phyloP scores from a whole-genome alignment of 2,797 vertebrate species.

The Sebastes hopkinsi region DNA sequence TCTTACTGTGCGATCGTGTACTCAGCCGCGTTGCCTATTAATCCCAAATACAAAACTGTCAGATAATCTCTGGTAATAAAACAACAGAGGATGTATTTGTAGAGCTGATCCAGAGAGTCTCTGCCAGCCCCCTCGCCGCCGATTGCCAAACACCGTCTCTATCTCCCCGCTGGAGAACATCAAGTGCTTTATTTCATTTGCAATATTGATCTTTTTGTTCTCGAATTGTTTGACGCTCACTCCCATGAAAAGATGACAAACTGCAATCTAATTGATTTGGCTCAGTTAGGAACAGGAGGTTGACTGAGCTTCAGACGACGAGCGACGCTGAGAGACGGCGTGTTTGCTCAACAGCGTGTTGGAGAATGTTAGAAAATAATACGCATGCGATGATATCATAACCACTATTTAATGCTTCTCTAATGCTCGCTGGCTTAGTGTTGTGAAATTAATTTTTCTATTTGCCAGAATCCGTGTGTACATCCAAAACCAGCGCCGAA shows the following conservation, averaged over 20 bases:
- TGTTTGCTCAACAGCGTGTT: slow-evolving; percentile 17
- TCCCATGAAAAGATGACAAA: slow-evolving; percentile 56
- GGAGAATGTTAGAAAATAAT: slow-evolving; percentile 41
- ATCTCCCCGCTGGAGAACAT: slow-evolving; percentile 55
- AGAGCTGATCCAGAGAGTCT: slow-evolving; percentile 42
- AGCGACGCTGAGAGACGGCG: slow-evolving; percentile 17
- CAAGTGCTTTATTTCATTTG: slow-evolving; percentile 73
- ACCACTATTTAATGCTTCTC: background rate
- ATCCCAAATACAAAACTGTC: slow-evolving; percentile 49
- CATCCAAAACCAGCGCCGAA: background rate
- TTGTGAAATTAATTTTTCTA: slow-evolving; percentile 47
- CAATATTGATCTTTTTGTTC: slow-evolving; percentile 71
- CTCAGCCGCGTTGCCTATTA: slow-evolving; percentile 17
- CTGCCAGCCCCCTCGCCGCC: slow-evolving; percentile 9
- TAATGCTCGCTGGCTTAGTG: slow-evolving; percentile 34
- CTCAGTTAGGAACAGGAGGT: slow-evolving; percentile 34
- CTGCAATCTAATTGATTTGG: slow-evolving; percentile 65
- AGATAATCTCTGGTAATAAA: slow-evolving; percentile 62
- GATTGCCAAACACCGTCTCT: slow-evolving; percentile 44
- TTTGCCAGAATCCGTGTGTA: slow-evolving; percentile 28
- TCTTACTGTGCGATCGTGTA: slow-evolving; percentile 16
- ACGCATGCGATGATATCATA: slow-evolving; percentile 40
- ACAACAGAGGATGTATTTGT: slow-evolving; percentile 46
- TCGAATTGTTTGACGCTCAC: slow-evolving; percentile 66
- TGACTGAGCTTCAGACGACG: slow-evolving; percentile 40